These are phyloP conservation scores for Sula dactylatra DNA, from an alignment of 2,113 vertebrate genomes.

Conservation along the genomic window DNA sequence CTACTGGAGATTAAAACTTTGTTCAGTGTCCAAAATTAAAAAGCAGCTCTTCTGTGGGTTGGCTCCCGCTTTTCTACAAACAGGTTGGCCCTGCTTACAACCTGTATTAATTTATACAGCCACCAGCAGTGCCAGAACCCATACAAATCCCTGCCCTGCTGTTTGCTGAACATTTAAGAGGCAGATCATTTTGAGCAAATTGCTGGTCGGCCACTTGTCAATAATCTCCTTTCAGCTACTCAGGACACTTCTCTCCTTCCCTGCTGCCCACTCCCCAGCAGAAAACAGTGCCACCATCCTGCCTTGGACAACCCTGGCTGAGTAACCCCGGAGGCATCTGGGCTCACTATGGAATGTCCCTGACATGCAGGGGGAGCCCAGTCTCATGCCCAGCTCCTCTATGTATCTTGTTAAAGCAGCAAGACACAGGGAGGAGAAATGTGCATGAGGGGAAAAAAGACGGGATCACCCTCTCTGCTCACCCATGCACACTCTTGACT, in stretches of 20 bases:
- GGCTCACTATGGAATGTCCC: slow-evolving; percentile 24
- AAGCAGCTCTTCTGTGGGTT: slow-evolving; percentile 41
- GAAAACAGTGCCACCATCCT: neutral
- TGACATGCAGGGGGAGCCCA: neutral
- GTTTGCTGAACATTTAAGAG: neutral
- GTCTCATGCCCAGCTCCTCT: neutral
- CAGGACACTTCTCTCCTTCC: neutral
- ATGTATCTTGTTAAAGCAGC: neutral
- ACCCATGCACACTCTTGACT: rapidly evolving
- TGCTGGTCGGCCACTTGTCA: neutral
- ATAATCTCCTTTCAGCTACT: neutral
- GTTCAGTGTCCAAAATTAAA: slow-evolving; percentile 34
- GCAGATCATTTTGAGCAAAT: neutral
- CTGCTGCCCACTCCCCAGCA: neutral
- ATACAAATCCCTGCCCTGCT: neutral
- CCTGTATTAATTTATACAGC: slow-evolving; percentile 13
- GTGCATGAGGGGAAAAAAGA: rapidly evolving
- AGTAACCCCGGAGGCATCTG: neutral
- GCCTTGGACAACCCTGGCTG: neutral
- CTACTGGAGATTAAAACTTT: slow-evolving; percentile 33
- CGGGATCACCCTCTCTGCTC: neutral
- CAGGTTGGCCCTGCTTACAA: slow-evolving; percentile 31
- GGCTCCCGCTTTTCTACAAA: slow-evolving; percentile 30
- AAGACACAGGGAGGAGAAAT: neutral
- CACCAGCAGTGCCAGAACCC: slow-evolving; percentile 15